Evolutionary conservation across 2,113 vertebrate species (phyloP).

Genomic region (Spea bombifrons): DNA sequence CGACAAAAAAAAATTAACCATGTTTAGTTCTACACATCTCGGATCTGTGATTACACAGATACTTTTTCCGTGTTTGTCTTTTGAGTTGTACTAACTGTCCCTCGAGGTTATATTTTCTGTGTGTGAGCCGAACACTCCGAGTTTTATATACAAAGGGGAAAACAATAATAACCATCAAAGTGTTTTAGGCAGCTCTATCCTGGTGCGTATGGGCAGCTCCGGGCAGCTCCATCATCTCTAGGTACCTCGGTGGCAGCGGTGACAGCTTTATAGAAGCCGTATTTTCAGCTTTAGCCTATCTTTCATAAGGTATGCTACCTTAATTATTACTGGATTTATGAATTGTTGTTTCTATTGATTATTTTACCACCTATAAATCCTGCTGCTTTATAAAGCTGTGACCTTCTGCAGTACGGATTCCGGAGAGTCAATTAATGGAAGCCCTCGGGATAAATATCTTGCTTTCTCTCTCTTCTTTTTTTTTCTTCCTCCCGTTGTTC

Average conservation of each 20-base stretch:
- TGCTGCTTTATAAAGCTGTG: conserved; percentile 48
- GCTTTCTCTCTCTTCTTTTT: conserved; percentile 24
- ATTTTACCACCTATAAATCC: conserved; percentile 45
- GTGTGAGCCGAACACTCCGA: not conserved
- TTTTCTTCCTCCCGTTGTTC: conserved; percentile 29
- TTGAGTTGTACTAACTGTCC: not conserved
- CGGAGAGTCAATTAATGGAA: conserved; percentile 43
- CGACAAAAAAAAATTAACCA: too few relatives aligned
- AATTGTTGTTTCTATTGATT: conserved; percentile 55
- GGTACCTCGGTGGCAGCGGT: not conserved
- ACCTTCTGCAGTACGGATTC: conserved; percentile 40
- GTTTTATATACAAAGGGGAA: not conserved
- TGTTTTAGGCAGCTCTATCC: not conserved
- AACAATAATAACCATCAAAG: not conserved
- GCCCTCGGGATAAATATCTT: conserved; percentile 51
- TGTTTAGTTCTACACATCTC: too few relatives aligned
- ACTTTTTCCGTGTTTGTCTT: too few relatives aligned
- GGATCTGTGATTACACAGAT: too few relatives aligned
- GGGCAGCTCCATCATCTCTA: conserved; percentile 10
- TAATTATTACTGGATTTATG: conserved; percentile 56
- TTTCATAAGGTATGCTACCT: conserved; percentile 42
- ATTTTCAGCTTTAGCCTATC: conserved; percentile 22
- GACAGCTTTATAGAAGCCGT: conserved; percentile 30
- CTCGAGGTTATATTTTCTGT: not conserved
- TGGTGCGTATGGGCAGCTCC: too few relatives aligned